Base-by-base conservation (phyloP, 2,888 invertebrate genomes). In the Oithona nana region DNA sequence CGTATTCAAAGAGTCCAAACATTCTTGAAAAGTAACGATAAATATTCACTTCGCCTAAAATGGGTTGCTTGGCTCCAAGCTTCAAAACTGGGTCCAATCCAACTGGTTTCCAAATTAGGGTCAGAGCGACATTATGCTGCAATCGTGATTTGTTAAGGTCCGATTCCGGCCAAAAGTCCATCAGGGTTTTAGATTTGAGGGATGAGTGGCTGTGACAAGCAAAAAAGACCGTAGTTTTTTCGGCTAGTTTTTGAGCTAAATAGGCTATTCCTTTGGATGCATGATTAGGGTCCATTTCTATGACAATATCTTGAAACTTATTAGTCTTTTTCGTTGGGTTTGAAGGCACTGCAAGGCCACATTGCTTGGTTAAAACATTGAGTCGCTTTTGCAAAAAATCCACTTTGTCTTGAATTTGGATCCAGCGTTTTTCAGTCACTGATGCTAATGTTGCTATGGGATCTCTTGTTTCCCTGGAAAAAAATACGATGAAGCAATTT, bases 21-120 rank as follows among this genome's bases (percentile, higher is more conserved):
- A 72, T 51, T 8, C 74, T 71, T 68, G 71, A 71, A 0, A 74
- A 65, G 63, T 71, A 74, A 8, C 74, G 68, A 22, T 69, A 71
- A 59, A 73, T 69, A 57, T 74, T 74, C 1, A 71, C 68, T 65
- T 71, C 68, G 0, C 74, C 74, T 68, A 63, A 13, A 69, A 65
- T 39, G 39, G 6, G 51, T 67, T 50, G 56, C 58, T 54, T 22
- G 57, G 30, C 24, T 57, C 26, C 28, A 57, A n/a, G n/a, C 28
- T n/a, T 66, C 67, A 71, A 65, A 50, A 69, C 54, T 8, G 72
- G 69, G 68, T 72, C 69, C 4, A 68, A 28, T 3, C 70, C 70
- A 6, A 70, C 65, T n/a, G 63, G 28, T 61, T 71, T 71, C 73
- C 73, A 73, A 65, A 73, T 71, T 11, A 73, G 65, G 28, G 65